A percentile compares a stretch with the other conserved stretches of the same genome.
Conservation (phyloP, 2,797 vertebrate genomes). For the Oreochromis grahami region DNA sequence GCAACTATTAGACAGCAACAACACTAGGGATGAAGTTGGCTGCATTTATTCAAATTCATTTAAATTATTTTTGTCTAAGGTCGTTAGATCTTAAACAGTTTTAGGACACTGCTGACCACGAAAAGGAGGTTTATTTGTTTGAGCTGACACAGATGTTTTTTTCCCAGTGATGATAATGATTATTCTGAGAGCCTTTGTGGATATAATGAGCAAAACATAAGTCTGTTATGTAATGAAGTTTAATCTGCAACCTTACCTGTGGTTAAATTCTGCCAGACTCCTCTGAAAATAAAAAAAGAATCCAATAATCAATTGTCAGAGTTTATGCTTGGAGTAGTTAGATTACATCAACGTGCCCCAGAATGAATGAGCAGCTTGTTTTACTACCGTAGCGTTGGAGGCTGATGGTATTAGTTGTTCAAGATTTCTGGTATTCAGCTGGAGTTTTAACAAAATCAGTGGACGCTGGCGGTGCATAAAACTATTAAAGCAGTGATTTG, state of each 20-base stretch:
- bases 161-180: slow-evolving; percentile 26
- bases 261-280: neutral
- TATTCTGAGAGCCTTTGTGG: slow-evolving; percentile 12
- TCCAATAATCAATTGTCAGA: neutral
- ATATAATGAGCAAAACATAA: slow-evolving; percentile 51
- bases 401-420: slow-evolving; percentile 10
- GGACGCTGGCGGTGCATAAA: neutral
- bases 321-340: neutral
- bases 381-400: neutral
- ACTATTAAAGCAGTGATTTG: slow-evolving; percentile 7
- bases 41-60: slow-evolving; percentile 34
- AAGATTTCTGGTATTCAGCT: neutral
- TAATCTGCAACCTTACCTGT: slow-evolving; percentile 20
- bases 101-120: slow-evolving; percentile 10
- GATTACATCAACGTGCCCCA: neutral
- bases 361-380: slow-evolving; percentile 16
- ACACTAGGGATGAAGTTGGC: neutral
- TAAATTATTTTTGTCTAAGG: slow-evolving; percentile 1
- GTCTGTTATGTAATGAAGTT: slow-evolving; percentile 34
- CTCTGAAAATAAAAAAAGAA: neutral
- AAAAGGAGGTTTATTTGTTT: slow-evolving; percentile 22
- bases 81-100: slow-evolving; percentile 10
- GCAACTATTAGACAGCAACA: slow-evolving; percentile 1
- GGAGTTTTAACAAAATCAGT: slow-evolving; percentile 8
- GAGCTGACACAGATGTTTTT: neutral